Conservation (phyloP, 2,797 vertebrate genomes). For the Cygnus olor region DNA sequence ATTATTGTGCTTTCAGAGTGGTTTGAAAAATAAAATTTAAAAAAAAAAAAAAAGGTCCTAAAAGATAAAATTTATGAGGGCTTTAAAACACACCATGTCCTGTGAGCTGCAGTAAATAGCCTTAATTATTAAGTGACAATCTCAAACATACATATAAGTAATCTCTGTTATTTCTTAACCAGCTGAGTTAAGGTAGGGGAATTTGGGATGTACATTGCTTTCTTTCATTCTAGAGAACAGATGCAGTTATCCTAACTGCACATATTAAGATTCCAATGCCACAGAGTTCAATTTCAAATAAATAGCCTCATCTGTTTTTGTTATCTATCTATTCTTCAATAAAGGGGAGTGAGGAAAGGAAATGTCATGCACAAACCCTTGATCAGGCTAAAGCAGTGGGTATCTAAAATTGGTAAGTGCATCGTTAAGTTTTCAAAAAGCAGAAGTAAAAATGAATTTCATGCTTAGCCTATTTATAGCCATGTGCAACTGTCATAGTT, state of each 20-base stretch:
- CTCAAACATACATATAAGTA: background rate
- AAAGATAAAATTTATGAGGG: background rate
- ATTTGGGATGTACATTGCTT: background rate
- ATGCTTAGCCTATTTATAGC: background rate
- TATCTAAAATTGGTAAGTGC: background rate
- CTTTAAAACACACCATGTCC: background rate
- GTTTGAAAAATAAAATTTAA: slow-evolving; percentile 24
- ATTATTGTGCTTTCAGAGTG: background rate
- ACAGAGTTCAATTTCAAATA: background rate
- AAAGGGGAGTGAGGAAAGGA: background rate
- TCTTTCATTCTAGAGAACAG: background rate
- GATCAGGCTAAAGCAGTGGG: background rate
- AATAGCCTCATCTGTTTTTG: background rate
- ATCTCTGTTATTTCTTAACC: background rate
- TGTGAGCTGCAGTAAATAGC: background rate
- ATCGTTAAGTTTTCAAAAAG: background rate
- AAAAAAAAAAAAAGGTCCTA: background rate
- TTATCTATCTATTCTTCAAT: background rate
- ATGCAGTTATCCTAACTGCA: background rate
- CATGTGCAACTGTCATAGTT: background rate
- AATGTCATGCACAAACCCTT: background rate
- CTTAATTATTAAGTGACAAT: background rate
- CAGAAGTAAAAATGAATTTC: background rate
- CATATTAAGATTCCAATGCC: background rate
- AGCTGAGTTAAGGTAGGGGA: background rate